Conservation (phyloP, 2,113 vertebrate genomes). For the Pteropus alecto region DNA sequence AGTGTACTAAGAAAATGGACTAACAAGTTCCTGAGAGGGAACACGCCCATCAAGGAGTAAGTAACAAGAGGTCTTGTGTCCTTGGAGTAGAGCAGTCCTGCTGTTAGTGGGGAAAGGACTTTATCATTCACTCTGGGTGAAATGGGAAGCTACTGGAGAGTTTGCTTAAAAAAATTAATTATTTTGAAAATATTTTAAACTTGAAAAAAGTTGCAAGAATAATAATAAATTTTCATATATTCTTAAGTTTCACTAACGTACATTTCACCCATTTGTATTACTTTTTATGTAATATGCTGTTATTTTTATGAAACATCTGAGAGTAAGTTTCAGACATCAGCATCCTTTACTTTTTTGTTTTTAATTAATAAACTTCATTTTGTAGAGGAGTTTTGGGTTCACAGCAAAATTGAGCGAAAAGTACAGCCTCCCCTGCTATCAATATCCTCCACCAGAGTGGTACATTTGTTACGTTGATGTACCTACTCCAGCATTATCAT, state of each 20-base stretch:
- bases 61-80: neutral
- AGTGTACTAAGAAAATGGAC: neutral
- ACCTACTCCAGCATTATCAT: no score
- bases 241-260: neutral
- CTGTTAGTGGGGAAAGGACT: neutral
- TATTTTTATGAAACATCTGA: neutral
- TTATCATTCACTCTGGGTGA: neutral
- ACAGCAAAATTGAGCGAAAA: neutral
- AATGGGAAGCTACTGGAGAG: neutral
- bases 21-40: neutral
- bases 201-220: neutral
- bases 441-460: neutral
- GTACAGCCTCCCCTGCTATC: accelerated
- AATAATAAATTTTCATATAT: neutral
- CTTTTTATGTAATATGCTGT: neutral
- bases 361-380: neutral
- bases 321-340: neutral
- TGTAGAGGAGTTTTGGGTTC: neutral
- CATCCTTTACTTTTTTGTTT: neutral
- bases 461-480: neutral
- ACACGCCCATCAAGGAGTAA: neutral
- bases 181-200: neutral
- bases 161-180: neutral
- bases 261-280: neutral
- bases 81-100: neutral